These are phyloP conservation scores for Umimayanthus chanpuru DNA, from an alignment of 92 coral and sea anemone genomes.

Conservation along the genomic window DNA sequence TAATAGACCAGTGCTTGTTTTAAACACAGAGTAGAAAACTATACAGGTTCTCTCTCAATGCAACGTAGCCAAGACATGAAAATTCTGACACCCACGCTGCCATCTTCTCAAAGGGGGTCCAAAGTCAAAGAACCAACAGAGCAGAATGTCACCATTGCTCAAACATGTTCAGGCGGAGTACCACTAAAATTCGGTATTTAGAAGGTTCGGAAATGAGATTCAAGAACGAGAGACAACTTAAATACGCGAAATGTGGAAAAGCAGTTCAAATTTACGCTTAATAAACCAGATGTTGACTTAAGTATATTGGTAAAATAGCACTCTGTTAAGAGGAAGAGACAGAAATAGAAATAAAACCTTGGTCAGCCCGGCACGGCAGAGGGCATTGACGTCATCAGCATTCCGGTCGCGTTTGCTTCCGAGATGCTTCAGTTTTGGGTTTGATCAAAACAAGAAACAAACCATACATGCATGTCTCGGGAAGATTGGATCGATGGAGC, in stretches of 20 bases:
- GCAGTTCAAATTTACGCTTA: background rate
- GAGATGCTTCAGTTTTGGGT: background rate
- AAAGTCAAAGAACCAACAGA: background rate
- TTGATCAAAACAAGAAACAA: constrained; percentile 7
- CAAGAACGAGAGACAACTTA: background rate
- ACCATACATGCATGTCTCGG: background rate
- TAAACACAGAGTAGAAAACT: background rate
- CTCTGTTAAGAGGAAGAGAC: background rate
- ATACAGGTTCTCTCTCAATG: background rate
- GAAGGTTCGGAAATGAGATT: background rate
- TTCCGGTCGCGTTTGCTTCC: constrained; percentile 15
- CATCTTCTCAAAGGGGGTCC: constrained; percentile 13
- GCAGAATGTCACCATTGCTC: background rate
- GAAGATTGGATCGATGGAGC: background rate
- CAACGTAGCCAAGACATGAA: background rate
- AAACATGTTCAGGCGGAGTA: background rate
- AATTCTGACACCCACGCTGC: background rate
- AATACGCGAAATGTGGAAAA: background rate
- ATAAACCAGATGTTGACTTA: constrained; percentile 1
- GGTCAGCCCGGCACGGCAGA: background rate
- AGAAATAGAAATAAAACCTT: constrained; percentile 21
- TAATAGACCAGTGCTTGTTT: background rate
- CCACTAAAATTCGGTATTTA: background rate
- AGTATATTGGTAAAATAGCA: background rate
- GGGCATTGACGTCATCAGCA: constrained; percentile 35